phyloP scores from a whole-genome alignment of 1,140 invertebrate species.

The Mylabris phalerata region DNA sequence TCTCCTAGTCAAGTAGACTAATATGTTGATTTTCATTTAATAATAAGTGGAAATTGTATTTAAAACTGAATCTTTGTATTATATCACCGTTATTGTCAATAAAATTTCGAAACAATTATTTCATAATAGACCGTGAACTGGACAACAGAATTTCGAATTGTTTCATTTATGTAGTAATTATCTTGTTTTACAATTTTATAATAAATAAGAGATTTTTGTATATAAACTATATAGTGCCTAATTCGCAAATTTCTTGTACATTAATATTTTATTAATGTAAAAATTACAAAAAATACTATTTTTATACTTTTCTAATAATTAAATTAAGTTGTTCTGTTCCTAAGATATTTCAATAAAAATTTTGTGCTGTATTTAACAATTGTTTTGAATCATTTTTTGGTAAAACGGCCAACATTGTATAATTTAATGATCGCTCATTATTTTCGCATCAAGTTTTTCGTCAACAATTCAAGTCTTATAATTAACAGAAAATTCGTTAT shows the following conservation, averaged over 20 bases:
- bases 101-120: too few species aligned
- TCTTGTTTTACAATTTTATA: neutral
- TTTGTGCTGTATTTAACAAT: conserved; percentile 2
- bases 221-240: conserved; percentile 3
- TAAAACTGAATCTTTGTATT: neutral
- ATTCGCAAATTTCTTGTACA: neutral
- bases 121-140: too few species aligned
- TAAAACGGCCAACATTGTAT: too few species aligned
- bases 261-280: too few species aligned
- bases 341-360: conserved; percentile 1
- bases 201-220: neutral
- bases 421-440: too few species aligned
- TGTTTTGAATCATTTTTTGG: too few species aligned
- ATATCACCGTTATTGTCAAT: too few species aligned
- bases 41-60: neutral
- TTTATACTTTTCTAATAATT: conserved; percentile 12
- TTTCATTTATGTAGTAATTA: too few species aligned
- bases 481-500: too few species aligned
- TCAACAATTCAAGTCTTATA: too few species aligned
- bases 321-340: conserved; percentile 10
- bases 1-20: neutral
- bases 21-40: neutral
- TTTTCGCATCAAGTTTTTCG: too few species aligned
- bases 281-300: conserved; percentile 4
- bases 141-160: too few species aligned